Percentiles rank a stretch among this genome's conserved stretches.
phyloP scores from a whole-genome alignment of 2,797 vertebrate genomes.

The Oryzias dopingdopingensis region DNA sequence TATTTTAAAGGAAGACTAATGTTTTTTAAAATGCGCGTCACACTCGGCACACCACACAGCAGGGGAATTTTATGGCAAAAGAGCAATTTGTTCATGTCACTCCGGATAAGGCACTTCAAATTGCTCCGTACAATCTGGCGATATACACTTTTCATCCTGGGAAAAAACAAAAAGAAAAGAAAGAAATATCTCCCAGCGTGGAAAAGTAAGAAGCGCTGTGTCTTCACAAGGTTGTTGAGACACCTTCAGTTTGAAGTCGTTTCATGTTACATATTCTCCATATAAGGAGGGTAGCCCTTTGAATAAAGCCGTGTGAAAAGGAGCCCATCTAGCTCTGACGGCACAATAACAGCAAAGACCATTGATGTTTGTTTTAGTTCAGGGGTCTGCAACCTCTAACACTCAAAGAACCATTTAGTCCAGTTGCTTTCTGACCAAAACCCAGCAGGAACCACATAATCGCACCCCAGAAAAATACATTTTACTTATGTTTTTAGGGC shows the following conservation, averaged over 20 bases:
- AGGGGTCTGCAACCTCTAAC: too few species aligned
- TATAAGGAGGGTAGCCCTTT: conserved; percentile 75
- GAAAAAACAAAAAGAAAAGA: background rate
- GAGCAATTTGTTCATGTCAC: conserved; percentile 66
- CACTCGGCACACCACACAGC: conserved; percentile 14
- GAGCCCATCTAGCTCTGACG: conserved; percentile 74
- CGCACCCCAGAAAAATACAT: too few species aligned
- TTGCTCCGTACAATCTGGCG: conserved; percentile 73
- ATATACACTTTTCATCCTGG: conserved; percentile 40
- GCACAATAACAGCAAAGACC: conserved; percentile 57
- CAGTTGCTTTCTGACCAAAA: too few species aligned
- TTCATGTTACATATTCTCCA: conserved; percentile 46
- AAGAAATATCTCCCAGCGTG: conserved; percentile 6
- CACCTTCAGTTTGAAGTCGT: conserved; percentile 20
- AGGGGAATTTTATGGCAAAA: conserved; percentile 33
- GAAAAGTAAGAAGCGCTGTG: conserved; percentile 5
- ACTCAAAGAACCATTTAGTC: too few species aligned
- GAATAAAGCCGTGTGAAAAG: conserved; percentile 70
- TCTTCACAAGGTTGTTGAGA: conserved; percentile 24
- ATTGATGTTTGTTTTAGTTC: conserved; percentile 22
- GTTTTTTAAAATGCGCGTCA: conserved; percentile 10
- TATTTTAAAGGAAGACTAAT: conserved; percentile 19
- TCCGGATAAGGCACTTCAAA: conserved; percentile 74
- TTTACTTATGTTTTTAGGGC: too few species aligned
- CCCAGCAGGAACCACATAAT: too few species aligned